These are phyloP conservation scores for Podotricha telesiphe DNA, from an alignment of 2,888 invertebrate species.

Conservation along the genomic window DNA sequence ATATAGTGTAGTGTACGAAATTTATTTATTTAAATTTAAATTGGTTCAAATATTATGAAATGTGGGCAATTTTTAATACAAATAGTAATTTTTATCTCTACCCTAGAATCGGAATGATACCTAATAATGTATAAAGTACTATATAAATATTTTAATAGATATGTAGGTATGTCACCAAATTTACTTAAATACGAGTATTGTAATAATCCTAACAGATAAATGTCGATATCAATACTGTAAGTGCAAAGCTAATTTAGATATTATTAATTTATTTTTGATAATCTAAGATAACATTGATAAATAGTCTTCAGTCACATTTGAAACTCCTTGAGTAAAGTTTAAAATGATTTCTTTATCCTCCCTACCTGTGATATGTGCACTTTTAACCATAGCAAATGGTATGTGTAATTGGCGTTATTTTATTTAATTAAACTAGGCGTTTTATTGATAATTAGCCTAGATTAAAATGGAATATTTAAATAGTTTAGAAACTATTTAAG, in stretches of 20 bases:
- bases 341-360: constrained; percentile 53
- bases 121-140: background rate
- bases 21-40: too few species aligned
- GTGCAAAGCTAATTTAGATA: constrained; percentile 8
- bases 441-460: background rate
- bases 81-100: background rate
- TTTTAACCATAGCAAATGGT: constrained; percentile 49
- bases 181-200: background rate
- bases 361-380: constrained; percentile 49
- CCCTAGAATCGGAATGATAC: background rate
- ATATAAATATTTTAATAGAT: background rate
- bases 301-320: constrained; percentile 22
- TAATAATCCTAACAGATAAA: constrained; percentile 7
- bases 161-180: background rate
- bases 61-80: too few species aligned
- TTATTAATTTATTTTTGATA: constrained; percentile 13
- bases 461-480: too few species aligned
- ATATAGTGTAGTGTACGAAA: too few species aligned
- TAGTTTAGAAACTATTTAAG: too few species aligned
- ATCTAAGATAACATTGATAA: constrained; percentile 14
- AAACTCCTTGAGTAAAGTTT: constrained; percentile 7
- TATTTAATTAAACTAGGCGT: background rate
- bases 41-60: too few species aligned
- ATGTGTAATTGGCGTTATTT: background rate
- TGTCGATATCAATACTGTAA: background rate